Base-by-base conservation (phyloP, 2,113 vertebrate species). In the Dicaeum eximium region DNA sequence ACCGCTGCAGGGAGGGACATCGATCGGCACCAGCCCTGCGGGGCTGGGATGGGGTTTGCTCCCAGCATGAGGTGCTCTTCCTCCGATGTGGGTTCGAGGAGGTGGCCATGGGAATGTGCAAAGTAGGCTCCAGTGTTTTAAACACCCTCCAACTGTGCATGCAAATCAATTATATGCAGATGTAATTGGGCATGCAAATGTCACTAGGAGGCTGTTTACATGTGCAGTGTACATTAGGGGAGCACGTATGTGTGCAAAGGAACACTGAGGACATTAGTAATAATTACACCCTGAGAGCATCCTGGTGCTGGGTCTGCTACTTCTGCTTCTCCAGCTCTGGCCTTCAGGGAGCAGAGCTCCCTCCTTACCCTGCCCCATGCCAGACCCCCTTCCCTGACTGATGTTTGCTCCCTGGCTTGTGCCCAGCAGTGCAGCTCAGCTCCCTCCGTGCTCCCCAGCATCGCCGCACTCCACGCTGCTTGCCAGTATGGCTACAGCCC, bases 151-250 rank as follows among this genome's bases (percentile, higher is more conserved):
- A 91, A 51, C 95, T 89, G 86, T 72, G 95, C 95, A 37, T 95
- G 96, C 89, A 93, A 96, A 93, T 96, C 92, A 94, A 89, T 95
- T 92, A 85, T 51, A n/a, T n/a, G 77, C 93, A 81, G 93, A 91
- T 91, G 95, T 94, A 96, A 96, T 96, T 95, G 95, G 93, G 96
- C 78, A 11, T 94, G 86, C 91, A 94, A 56, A 95, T 92, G 93
- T 92, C 96, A 91, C 93, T 67, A 30, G 86, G 88, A 92, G 48
- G 86, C 93, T 95, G 89, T 95, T 95, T 92, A 91, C 89, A 92
- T 87, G 96, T 75, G 74, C 86, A 9, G 70, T 44, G 86, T 62
- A 62, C 91, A 45, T 85, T 88, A 93, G 70, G 77, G 65, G 57
- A 86, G 75, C 44, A 9, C 48, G 50, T 61, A 22, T 81, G 70